Conservation (phyloP, 1,140 invertebrate species). For the Zaprionus vittiger region DNA sequence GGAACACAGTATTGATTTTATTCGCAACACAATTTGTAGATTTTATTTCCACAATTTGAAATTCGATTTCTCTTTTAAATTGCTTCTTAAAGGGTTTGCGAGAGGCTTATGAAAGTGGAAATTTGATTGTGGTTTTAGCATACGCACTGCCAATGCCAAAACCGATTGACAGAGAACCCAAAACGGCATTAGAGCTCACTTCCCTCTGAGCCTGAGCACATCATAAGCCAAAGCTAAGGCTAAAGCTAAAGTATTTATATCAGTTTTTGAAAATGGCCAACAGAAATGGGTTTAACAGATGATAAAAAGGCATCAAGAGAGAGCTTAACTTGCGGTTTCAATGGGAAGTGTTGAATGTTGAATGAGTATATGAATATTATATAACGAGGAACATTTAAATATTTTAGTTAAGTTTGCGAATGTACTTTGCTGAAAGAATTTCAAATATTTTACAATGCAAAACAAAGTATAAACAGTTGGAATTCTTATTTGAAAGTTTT, state of each 20-base stretch:
- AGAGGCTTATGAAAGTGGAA: conserved; percentile 51
- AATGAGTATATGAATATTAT: neutral
- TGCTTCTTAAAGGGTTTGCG: conserved; percentile 35
- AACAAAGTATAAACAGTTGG: neutral
- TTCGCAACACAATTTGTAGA: conserved; percentile 50
- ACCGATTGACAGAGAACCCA: conserved; percentile 45
- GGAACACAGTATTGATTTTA: conserved; percentile 20
- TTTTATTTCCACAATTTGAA: conserved; percentile 43
- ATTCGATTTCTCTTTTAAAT: conserved; percentile 43
- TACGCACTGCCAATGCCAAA: conserved; percentile 13
- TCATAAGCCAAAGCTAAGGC: neutral
- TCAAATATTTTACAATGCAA: neutral
- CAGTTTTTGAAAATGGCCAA: conserved; percentile 14
- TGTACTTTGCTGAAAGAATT: neutral
- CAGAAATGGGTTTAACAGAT: conserved; percentile 20
- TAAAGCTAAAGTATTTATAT: conserved; percentile 13
- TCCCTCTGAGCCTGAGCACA: neutral
- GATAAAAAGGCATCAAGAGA: neutral
- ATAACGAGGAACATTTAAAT: neutral
- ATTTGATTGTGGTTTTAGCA: conserved; percentile 48
- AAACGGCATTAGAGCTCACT: conserved; percentile 10
- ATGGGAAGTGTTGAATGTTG: neutral
- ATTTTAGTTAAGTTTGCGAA: neutral
- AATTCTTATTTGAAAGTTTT: neutral
- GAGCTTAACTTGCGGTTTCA: neutral